phyloP scores from a whole-genome alignment of 2,113 vertebrate species.

The Solenodon paradoxus region DNA sequence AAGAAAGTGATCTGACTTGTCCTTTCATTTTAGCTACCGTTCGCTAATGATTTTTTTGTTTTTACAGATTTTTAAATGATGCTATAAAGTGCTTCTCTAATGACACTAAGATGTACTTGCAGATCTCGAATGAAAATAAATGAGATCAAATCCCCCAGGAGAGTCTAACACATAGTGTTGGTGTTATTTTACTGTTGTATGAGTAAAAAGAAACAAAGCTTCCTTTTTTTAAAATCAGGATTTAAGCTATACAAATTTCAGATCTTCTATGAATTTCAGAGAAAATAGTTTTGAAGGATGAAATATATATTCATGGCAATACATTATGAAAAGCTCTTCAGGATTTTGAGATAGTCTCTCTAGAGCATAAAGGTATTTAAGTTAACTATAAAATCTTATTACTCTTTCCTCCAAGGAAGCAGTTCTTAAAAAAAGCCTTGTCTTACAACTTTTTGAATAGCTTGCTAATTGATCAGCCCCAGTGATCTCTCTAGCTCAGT shows the following conservation, averaged over 20 bases:
- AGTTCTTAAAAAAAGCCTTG: background rate
- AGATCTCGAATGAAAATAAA: background rate
- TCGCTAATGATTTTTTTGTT: background rate
- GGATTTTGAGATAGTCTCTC: background rate
- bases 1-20: background rate
- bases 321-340: background rate
- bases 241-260: background rate
- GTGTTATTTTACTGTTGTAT: background rate
- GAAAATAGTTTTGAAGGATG: background rate
- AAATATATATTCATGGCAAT: background rate
- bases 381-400: background rate
- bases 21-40: background rate
- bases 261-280: background rate
- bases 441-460: background rate
- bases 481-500: background rate
- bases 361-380: background rate
- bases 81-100: background rate
- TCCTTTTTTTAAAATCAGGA: background rate
- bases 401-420: constrained; percentile 26
- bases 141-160: background rate
- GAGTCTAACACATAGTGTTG: background rate
- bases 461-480: background rate
- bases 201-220: no score
- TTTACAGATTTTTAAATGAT: background rate
- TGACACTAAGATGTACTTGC: background rate